Percentiles rank a stretch among this genome's conserved stretches.
phyloP scores from a whole-genome alignment of 2,888 invertebrate genomes.

The Idaea aversata region DNA sequence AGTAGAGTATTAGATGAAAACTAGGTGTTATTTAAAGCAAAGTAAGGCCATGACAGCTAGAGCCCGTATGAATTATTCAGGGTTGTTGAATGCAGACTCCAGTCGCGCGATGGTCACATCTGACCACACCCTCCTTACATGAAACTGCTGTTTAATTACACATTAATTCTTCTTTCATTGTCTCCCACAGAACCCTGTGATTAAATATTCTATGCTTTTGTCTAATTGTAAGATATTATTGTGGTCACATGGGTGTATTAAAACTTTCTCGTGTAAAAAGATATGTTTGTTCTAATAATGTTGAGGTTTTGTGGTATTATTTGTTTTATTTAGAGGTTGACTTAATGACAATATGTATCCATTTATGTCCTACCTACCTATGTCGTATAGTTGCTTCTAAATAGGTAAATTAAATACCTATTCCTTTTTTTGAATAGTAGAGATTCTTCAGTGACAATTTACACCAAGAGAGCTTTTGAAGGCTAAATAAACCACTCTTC shows the following conservation, averaged over 20 bases:
- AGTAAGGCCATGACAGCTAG: constrained; percentile 53
- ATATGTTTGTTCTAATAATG: not conserved
- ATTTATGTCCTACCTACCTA: too few species aligned
- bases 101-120: constrained; percentile 33
- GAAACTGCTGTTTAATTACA: constrained; percentile 33
- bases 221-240: constrained; percentile 9
- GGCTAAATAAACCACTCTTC: too few species aligned
- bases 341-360: too few species aligned
- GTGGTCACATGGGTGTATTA: not conserved
- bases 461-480: too few species aligned
- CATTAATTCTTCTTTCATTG: constrained; percentile 30
- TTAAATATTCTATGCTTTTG: constrained; percentile 23
- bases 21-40: constrained; percentile 44
- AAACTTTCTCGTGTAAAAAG: not conserved
- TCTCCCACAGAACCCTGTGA: constrained; percentile 14
- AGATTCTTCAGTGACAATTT: too few species aligned
- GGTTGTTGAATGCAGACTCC: constrained; percentile 51
- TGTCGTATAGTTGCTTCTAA: too few species aligned
- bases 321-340: too few species aligned
- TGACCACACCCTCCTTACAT: constrained; percentile 45
- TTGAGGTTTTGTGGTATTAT: too few species aligned
- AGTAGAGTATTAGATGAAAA: constrained; percentile 20
- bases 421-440: too few species aligned
- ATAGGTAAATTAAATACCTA: too few species aligned
- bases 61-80: constrained; percentile 66